phyloP scores from a whole-genome alignment of 2,113 vertebrate genomes.

The Bucco capensis region DNA sequence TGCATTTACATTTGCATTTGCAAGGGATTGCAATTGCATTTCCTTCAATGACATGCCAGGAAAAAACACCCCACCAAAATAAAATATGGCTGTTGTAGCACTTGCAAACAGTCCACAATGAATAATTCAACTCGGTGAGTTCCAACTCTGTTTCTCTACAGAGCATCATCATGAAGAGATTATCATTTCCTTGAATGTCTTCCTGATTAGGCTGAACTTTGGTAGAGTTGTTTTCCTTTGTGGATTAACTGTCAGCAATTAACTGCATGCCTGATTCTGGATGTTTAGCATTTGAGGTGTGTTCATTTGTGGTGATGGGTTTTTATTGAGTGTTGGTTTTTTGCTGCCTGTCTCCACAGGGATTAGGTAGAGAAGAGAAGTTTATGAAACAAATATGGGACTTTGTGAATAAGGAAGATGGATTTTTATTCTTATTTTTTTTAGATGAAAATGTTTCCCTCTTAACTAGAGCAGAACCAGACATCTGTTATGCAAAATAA shows the following conservation, averaged over 20 bases:
- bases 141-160: neutral
- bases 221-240: neutral
- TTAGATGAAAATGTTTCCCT: neutral
- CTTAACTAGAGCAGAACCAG: neutral
- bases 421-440: neutral
- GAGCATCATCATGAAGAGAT: neutral
- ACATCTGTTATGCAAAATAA: neutral
- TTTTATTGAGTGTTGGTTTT: neutral
- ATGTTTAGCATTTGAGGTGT: neutral
- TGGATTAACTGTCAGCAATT: neutral
- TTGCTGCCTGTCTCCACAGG: neutral
- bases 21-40: neutral
- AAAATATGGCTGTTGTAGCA: neutral
- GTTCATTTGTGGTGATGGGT: neutral
- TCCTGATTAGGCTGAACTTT: neutral
- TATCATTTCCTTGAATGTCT: neutral
- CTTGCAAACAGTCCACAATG: neutral
- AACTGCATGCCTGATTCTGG: neutral
- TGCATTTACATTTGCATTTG: neutral
- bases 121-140: neutral
- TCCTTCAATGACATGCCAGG: neutral
- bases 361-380: neutral
- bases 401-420: neutral
- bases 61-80: neutral
- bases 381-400: neutral